Evolutionary conservation across 2,797 vertebrate species (phyloP).

Genomic region (Glossophaga mutica): DNA sequence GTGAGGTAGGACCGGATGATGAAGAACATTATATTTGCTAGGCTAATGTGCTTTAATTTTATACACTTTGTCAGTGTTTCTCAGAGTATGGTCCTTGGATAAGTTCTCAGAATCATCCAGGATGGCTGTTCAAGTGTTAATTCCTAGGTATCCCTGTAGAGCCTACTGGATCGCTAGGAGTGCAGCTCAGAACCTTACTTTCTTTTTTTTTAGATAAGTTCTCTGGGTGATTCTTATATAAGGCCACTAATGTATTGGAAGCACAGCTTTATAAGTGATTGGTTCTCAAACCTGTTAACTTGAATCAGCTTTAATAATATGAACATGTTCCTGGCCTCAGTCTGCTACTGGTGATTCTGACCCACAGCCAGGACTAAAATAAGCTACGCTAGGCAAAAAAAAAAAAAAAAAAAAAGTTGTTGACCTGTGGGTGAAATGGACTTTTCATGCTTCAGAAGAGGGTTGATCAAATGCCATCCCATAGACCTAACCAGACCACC

Average conservation of each 20-base stretch:
- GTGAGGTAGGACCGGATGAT: neutral
- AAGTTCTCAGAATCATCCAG: neutral
- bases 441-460: neutral
- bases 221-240: neutral
- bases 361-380: neutral
- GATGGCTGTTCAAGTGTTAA: neutral
- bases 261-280: neutral
- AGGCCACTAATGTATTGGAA: neutral
- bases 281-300: neutral
- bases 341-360: neutral
- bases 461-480: neutral
- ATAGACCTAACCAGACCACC: neutral
- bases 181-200: neutral
- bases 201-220: neutral
- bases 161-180: neutral
- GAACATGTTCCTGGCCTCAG: too few species aligned
- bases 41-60: neutral
- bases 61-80: neutral
- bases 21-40: neutral
- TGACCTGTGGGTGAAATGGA: neutral
- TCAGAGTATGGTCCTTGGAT: neutral
- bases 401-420: neutral
- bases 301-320: neutral
- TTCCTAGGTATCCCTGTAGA: neutral
- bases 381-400: too few species aligned